Base-by-base conservation (phyloP, 37 sponge, comb jelly and placozoan genomes). In the Mnemiopsis leidyi region DNA sequence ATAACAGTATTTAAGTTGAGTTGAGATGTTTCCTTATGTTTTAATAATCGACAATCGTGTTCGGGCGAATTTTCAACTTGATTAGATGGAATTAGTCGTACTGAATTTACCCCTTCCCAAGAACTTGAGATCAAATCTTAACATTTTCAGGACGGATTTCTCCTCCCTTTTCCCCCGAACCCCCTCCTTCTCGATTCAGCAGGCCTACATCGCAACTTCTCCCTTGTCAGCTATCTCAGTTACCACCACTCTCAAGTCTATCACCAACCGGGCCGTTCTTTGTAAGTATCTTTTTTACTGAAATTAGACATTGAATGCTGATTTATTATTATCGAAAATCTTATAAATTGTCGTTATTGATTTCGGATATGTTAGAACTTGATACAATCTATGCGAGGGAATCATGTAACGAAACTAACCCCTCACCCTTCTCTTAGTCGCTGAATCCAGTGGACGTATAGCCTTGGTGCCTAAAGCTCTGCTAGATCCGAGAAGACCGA, bases 261-360 rank as follows among this genome's bases (percentile, higher is more conserved):
- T 85, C 36, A 85, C 90, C 0, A 85, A 85, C 35, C 90, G 90
- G 26, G 90, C 90, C 16, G 36, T 85, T 23, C 90, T 85, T 20
- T 85, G 90, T 85, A 40, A 85, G 90, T 85, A n/a, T n/a, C n/a
- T n/a, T n/a, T n/a, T n/a, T n/a, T n/a, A n/a, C n/a, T n/a, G n/a
- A n/a, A n/a, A n/a, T n/a, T n/a, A n/a, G n/a, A n/a, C n/a, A n/a
- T n/a, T n/a, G n/a, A n/a, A n/a, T n/a, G n/a, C n/a, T n/a, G n/a
- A n/a, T n/a, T n/a, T n/a, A n/a, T n/a, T n/a, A n/a, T n/a, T n/a
- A n/a, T n/a, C n/a, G n/a, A n/a, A n/a, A n/a, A n/a, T n/a, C n/a
- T n/a, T n/a, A n/a, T n/a, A n/a, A n/a, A n/a, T n/a, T n/a, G n/a
- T n/a, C n/a, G n/a, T n/a, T n/a, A n/a, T n/a, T n/a, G n/a, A n/a